Conservation (phyloP, 2,888 invertebrate genomes). For the Acronicta alni region DNA sequence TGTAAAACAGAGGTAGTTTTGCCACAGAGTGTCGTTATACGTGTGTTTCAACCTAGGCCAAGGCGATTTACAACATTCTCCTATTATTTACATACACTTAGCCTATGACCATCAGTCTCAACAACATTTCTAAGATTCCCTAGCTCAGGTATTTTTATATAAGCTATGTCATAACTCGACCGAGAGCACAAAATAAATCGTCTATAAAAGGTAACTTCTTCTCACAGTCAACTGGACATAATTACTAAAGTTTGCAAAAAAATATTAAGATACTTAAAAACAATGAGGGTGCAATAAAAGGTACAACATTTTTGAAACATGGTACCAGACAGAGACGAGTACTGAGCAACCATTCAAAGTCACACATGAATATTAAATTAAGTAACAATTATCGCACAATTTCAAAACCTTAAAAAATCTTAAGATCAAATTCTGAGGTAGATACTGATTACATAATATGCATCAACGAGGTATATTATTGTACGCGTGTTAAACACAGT, state of each 20-base stretch:
- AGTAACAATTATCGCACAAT: slow-evolving; percentile 88
- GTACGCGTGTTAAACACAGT: slow-evolving; percentile 77
- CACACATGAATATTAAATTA: slow-evolving; percentile 84
- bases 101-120: slow-evolving; percentile 88
- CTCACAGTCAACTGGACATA: slow-evolving; percentile 84
- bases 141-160: slow-evolving; percentile 81
- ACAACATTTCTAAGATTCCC: slow-evolving; percentile 83
- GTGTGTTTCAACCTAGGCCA: slow-evolving; percentile 87
- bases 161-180: slow-evolving; percentile 79
- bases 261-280: slow-evolving; percentile 72
- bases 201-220: slow-evolving; percentile 84
- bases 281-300: slow-evolving; percentile 71
- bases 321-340: slow-evolving; percentile 78
- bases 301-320: slow-evolving; percentile 80
- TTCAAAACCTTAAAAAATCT: slow-evolving; percentile 85
- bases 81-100: slow-evolving; percentile 88
- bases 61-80: slow-evolving; percentile 86
- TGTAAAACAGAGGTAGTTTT: slow-evolving; percentile 75
- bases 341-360: slow-evolving; percentile 84
- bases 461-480: slow-evolving; percentile 86
- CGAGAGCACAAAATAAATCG: slow-evolving; percentile 82
- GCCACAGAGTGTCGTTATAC: slow-evolving; percentile 80
- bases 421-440: slow-evolving; percentile 89
- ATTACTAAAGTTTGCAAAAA: slow-evolving; percentile 73
- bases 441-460: slow-evolving; percentile 86